These are phyloP conservation scores for Sphaeridia pumilis DNA, from an alignment of 2,888 invertebrate genomes.

Conservation along the genomic window DNA sequence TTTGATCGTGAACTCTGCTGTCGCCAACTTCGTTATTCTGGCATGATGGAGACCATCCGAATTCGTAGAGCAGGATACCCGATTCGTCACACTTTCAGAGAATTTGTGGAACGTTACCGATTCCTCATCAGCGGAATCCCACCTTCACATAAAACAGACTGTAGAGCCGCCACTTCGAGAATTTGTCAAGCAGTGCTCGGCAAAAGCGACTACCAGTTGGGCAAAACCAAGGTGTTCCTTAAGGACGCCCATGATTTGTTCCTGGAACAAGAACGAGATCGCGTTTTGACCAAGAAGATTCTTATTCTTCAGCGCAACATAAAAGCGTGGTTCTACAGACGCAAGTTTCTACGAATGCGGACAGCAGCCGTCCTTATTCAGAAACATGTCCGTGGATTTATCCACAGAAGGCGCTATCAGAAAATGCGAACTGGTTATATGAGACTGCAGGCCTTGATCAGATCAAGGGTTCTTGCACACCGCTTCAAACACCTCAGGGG, in stretches of 20 bases:
- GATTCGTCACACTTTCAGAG: constrained; percentile 86
- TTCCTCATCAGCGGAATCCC: constrained; percentile 84
- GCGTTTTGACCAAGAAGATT: constrained; percentile 87
- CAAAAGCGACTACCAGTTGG: constrained; percentile 91
- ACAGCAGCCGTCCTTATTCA: constrained; percentile 79
- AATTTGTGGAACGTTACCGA: constrained; percentile 93
- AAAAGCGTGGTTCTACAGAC: constrained; percentile 61
- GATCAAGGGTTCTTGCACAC: constrained; percentile 84
- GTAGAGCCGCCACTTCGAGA: constrained; percentile 70
- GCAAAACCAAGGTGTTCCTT: constrained; percentile 94
- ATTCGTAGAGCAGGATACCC: constrained; percentile 97
- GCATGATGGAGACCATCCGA: constrained; percentile 99
- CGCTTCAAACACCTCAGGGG: constrained; percentile 83
- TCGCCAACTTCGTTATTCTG: constrained; percentile 91
- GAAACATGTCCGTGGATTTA: constrained; percentile 82
- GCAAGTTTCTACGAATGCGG: constrained; percentile 66
- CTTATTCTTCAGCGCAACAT: constrained; percentile 86
- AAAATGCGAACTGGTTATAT: constrained; percentile 89
- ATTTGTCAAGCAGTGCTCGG: constrained; percentile 87
- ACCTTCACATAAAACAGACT: constrained; percentile 81
- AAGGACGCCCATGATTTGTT: constrained; percentile 97
- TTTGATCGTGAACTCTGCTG: constrained; percentile 95
- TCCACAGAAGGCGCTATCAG: constrained; percentile 73
- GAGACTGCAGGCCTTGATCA: constrained; percentile 84
- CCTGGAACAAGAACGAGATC: constrained; percentile 91